phyloP scores from a whole-genome alignment of 2,113 vertebrate species.

The Brachypteracias leptosomus region DNA sequence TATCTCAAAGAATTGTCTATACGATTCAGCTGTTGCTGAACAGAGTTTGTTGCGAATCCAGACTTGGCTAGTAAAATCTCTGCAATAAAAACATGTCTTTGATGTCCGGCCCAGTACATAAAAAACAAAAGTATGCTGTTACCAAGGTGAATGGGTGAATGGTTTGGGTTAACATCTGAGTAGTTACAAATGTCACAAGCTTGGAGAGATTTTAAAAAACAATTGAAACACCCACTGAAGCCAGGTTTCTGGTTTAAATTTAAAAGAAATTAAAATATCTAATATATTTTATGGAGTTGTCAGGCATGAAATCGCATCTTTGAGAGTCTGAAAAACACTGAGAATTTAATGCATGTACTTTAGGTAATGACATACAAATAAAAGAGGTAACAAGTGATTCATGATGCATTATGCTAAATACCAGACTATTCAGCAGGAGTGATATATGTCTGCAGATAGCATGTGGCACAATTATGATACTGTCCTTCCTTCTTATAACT shows the following conservation, averaged over 20 bases:
- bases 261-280: conserved; percentile 55
- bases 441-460: neutral
- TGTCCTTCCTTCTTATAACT: neutral
- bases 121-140: conserved; percentile 67
- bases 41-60: conserved; percentile 28
- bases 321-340: neutral
- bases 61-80: conserved; percentile 47
- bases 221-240: conserved; percentile 23
- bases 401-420: neutral
- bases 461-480: neutral
- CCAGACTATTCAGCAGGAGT: neutral
- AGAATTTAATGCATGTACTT: conserved; percentile 5
- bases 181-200: conserved; percentile 53
- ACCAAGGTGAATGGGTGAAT: conserved; percentile 65
- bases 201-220: conserved; percentile 42
- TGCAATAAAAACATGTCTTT: conserved; percentile 66
- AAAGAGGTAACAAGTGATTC: conserved; percentile 28
- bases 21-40: neutral
- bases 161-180: conserved; percentile 66
- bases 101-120: conserved; percentile 68
- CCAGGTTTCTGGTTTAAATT: conserved; percentile 68
- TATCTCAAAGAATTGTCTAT: neutral
- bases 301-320: conserved; percentile 50
- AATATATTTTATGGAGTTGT: conserved; percentile 52
- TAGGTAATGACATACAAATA: conserved; percentile 35